Evolutionary conservation across 2,888 invertebrate species (phyloP).

Genomic region (Tridacna crocea): DNA sequence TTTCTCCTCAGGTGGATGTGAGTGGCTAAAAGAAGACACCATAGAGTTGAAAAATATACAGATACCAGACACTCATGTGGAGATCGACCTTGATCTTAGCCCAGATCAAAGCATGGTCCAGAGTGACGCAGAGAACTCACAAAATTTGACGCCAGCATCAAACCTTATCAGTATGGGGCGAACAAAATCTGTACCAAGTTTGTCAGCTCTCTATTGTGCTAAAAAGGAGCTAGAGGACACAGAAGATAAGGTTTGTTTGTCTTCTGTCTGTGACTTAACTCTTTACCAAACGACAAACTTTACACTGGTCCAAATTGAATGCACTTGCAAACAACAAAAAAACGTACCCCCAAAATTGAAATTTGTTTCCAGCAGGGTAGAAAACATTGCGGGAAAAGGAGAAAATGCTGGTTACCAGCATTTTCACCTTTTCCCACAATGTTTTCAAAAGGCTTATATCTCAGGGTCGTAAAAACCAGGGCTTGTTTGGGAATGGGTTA

Average conservation of each 20-base stretch:
- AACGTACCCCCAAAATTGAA: background rate
- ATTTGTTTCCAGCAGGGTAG: background rate
- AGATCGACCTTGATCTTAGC: conserved; percentile 77
- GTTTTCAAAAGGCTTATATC: too few species aligned
- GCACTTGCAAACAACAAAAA: background rate
- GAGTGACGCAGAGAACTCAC: conserved; percentile 52
- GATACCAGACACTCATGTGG: conserved; percentile 85
- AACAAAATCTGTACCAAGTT: conserved; percentile 80
- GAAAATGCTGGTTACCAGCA: background rate
- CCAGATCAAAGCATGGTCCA: conserved; percentile 50
- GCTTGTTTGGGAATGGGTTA: too few species aligned
- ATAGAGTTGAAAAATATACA: conserved; percentile 97
- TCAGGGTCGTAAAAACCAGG: too few species aligned
- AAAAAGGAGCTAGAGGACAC: conserved; percentile 58
- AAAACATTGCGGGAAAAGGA: background rate
- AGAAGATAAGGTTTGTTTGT: conserved; percentile 42
- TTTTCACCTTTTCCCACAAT: too few species aligned
- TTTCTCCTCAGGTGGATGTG: conserved; percentile 88
- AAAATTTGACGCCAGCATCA: conserved; percentile 64
- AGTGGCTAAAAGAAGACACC: conserved; percentile 97
- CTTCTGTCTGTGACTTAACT: background rate
- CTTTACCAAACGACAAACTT: background rate
- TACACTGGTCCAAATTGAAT: background rate
- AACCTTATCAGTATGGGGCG: conserved; percentile 70
- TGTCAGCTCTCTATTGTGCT: conserved; percentile 79